Conservation (phyloP, 35 echinoderm and acorn worm genomes). For the Apostichopus japonicus region DNA sequence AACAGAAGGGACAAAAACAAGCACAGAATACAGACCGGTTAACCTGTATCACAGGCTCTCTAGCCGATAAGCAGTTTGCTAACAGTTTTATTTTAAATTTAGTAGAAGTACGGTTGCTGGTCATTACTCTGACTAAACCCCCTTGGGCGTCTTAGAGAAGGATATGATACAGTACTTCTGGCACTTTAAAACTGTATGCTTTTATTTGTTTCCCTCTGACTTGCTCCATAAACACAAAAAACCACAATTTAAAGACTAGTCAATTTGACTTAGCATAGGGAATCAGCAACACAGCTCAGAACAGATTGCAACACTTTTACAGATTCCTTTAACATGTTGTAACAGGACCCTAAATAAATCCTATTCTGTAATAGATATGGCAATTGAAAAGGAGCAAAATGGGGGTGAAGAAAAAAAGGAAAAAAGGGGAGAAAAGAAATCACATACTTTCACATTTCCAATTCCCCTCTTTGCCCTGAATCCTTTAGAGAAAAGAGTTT, state of each 20-base stretch:
- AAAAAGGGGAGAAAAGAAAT: background rate
- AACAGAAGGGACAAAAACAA: too few relatives aligned
- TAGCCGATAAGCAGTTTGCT: too few relatives aligned
- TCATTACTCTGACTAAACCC: background rate
- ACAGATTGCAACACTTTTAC: background rate
- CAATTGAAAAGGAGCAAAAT: background rate
- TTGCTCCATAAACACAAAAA: constrained; percentile 1
- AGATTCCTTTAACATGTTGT: background rate
- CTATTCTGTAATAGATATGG: background rate
- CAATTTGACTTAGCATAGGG: background rate
- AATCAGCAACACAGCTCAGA: constrained; percentile 11
- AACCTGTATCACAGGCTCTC: too few relatives aligned
- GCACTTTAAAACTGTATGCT: too few relatives aligned
- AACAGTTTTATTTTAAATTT: too few relatives aligned
- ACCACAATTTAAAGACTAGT: constrained; percentile 7
- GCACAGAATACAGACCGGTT: too few relatives aligned
- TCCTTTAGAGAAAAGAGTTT: background rate
- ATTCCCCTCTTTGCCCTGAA: background rate
- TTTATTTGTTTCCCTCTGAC: background rate
- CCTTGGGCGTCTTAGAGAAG: background rate
- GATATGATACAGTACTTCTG: too few relatives aligned
- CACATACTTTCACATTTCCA: constrained; percentile 52
- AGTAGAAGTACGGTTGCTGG: too few relatives aligned
- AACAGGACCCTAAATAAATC: constrained; percentile 52
- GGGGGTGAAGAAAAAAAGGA: background rate